Conservation (phyloP, 2,888 invertebrate genomes). For the Mimachlamys varia region DNA sequence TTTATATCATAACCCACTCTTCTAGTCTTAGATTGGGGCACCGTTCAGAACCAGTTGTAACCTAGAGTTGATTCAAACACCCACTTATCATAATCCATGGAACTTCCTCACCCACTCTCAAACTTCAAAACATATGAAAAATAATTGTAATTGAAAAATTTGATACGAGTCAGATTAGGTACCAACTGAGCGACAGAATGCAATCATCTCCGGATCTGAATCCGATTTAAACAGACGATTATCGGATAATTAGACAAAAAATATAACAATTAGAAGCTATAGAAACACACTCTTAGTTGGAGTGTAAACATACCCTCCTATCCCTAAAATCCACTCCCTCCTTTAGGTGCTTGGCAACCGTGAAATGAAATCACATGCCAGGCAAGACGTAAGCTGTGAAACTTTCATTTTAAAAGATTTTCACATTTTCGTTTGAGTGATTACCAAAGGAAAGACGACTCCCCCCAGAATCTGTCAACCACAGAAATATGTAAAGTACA, state of each 20-base stretch:
- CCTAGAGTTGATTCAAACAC: neutral
- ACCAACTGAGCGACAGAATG: neutral
- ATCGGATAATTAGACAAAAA: neutral
- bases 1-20: too few species aligned
- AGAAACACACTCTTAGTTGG: neutral
- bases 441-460: neutral
- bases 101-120: neutral
- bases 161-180: neutral
- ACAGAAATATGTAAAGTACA: neutral
- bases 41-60: too few species aligned
- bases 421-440: neutral
- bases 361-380: conserved; percentile 26
- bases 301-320: neutral
- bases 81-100: neutral
- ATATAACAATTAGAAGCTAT: neutral
- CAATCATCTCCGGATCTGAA: neutral
- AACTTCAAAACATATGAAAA: neutral
- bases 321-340: conserved; percentile 8
- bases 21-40: too few species aligned
- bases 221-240: neutral
- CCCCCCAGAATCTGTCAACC: neutral
- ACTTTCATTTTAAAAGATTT: conserved; percentile 16
- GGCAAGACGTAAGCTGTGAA: neutral
- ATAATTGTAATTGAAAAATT: neutral
- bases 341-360: neutral